phyloP scores from a whole-genome alignment of 2,797 vertebrate species.

The Sciurus carolinensis region DNA sequence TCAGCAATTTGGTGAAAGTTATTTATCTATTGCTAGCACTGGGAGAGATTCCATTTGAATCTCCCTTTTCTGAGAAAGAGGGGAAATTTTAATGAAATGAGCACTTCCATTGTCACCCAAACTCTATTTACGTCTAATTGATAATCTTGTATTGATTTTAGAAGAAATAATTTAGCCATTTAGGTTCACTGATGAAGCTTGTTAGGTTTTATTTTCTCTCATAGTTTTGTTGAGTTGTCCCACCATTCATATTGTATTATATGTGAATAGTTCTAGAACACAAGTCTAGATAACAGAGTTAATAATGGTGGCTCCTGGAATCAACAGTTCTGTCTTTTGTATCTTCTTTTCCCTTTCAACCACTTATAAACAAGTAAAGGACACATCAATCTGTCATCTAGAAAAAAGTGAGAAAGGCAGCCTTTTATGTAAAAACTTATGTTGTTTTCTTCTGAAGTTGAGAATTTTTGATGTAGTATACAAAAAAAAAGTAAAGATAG shows the following conservation, averaged over 20 bases:
- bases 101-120: not conserved
- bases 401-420: constrained; percentile 20
- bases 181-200: constrained; percentile 12
- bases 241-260: not conserved
- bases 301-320: not conserved
- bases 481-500: constrained; percentile 50
- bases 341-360: constrained; percentile 2
- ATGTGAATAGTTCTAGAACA: not conserved
- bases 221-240: constrained; percentile 22
- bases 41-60: not conserved
- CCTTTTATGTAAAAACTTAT: constrained; percentile 28
- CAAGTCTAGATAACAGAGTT: not conserved
- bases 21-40: not conserved
- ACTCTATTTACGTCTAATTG: not conserved
- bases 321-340: not conserved
- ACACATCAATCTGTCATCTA: constrained; percentile 23
- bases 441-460: constrained; percentile 32
- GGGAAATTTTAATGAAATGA: not conserved
- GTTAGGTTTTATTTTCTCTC: constrained; percentile 22
- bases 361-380: not conserved
- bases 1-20: not conserved
- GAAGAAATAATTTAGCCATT: not conserved
- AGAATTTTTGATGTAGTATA: constrained; percentile 11
- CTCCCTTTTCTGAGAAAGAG: not conserved
- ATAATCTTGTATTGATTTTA: constrained; percentile 12